These are phyloP conservation scores for Ophion obscuratus DNA, from an alignment of 2,888 invertebrate species.

Conservation along the genomic window DNA sequence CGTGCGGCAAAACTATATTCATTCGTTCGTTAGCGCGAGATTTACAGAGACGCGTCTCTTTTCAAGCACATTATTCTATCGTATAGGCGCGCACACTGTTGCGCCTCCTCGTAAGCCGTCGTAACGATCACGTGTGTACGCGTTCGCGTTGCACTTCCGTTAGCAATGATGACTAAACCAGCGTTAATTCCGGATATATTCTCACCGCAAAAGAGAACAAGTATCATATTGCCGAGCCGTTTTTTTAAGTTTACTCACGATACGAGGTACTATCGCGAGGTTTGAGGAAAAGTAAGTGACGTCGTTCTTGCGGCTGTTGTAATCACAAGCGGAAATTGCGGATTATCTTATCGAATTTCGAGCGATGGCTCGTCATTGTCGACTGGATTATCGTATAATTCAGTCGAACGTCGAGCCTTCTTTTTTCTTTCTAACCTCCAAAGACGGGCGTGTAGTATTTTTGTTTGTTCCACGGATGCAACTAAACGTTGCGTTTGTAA, in stretches of 20 bases:
- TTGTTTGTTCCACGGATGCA: not conserved
- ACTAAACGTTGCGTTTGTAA: not conserved
- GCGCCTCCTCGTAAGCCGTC: slow-evolving; percentile 21
- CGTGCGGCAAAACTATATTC: slow-evolving; percentile 34
- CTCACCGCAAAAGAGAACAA: slow-evolving; percentile 16
- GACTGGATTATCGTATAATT: too few species aligned
- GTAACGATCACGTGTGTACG: slow-evolving; percentile 26
- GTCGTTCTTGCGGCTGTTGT: not conserved
- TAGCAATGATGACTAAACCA: slow-evolving; percentile 50
- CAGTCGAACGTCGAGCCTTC: too few species aligned
- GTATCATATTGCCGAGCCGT: not conserved
- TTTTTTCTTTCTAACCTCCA: too few species aligned
- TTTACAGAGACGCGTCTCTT: not conserved
- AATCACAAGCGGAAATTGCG: not conserved
- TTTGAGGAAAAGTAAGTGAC: not conserved
- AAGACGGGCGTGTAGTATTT: too few species aligned
- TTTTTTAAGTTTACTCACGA: too few species aligned
- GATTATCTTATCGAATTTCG: not conserved
- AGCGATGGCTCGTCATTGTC: not conserved
- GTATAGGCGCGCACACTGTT: slow-evolving; percentile 30
- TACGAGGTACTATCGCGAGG: too few species aligned
- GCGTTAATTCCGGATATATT: slow-evolving; percentile 44
- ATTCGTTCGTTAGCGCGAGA: not conserved
- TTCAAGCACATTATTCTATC: not conserved
- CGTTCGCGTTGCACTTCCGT: slow-evolving; percentile 48